Percentiles rank a stretch among this genome's conserved stretches.
phyloP scores from a whole-genome alignment of 2,888 invertebrate species.

The Pollenia angustigena region DNA sequence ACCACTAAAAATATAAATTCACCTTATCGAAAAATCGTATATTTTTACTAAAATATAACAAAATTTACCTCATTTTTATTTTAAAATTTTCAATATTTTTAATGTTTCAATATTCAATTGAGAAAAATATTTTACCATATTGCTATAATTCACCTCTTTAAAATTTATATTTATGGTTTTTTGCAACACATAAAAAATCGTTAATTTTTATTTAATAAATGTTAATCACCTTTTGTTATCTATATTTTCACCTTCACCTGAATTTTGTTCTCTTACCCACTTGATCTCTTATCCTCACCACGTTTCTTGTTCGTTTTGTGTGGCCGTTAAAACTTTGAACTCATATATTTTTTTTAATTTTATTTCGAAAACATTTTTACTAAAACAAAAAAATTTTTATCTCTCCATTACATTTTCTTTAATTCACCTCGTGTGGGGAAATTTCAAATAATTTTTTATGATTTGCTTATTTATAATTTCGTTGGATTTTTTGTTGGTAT shows the following conservation, averaged over 20 bases:
- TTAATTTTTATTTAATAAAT: constrained; percentile 1
- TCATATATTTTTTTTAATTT: constrained; percentile 34
- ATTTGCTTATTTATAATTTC: constrained; percentile 62
- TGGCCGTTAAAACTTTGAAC: constrained; percentile 25
- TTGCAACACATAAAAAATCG: background rate
- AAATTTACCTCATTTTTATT: background rate
- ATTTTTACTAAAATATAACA: background rate
- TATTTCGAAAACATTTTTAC: constrained; percentile 27
- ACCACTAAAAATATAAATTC: constrained; percentile 2
- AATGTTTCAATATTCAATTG: background rate
- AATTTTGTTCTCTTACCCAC: constrained; percentile 32
- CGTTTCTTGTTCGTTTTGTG: constrained; percentile 30
- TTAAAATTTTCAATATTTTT: background rate
- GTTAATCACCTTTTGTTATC: background rate
- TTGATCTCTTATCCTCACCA: constrained; percentile 25
- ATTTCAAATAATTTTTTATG: constrained; percentile 32
- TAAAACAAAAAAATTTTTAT: constrained; percentile 37
- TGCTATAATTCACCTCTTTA: constrained; percentile 5
- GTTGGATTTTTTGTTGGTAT: constrained; percentile 52
- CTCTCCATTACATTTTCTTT: constrained; percentile 55
- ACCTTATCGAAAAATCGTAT: background rate
- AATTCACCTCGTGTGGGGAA: constrained; percentile 40
- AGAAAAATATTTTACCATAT: too few species aligned
- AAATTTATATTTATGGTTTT: background rate
- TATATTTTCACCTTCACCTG: background rate